A percentile compares a stretch with the other conserved stretches of the same genome.
These are phyloP conservation scores for Tangara arthus DNA, from an alignment of 2,797 vertebrate genomes.

Conservation along the genomic window DNA sequence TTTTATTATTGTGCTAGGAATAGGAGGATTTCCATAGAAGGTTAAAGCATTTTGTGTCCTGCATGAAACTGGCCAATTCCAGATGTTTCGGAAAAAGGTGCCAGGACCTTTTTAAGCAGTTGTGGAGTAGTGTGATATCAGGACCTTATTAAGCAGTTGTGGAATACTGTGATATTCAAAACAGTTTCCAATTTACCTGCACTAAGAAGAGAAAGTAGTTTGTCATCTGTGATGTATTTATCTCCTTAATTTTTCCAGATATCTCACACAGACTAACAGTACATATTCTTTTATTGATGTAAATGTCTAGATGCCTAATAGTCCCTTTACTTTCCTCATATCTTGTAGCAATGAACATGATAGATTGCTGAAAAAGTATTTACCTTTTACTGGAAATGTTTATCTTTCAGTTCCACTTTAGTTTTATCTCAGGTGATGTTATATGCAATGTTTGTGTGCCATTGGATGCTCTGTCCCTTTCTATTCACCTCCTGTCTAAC, in stretches of 20 bases:
- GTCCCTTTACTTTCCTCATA: neutral
- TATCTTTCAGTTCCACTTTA: conserved; percentile 18
- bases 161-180: neutral
- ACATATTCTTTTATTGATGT: neutral
- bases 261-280: neutral
- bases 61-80: neutral
- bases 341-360: neutral
- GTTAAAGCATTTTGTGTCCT: neutral
- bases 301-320: neutral
- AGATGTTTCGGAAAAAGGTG: neutral
- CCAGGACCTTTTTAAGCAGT: neutral
- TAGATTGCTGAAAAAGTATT: neutral
- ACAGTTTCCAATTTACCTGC: neutral
- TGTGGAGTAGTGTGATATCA: neutral
- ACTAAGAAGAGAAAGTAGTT: neutral
- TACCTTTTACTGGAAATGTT: neutral
- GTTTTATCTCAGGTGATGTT: neutral
- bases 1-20: neutral
- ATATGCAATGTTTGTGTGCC: neutral
- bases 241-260: neutral
- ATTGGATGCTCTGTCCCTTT: neutral
- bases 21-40: conserved; percentile 29
- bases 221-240: neutral
- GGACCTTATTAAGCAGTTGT: neutral
- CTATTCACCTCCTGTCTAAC: neutral